These are phyloP conservation scores for Coreoperca whiteheadi DNA, from an alignment of 2,113 vertebrate genomes.

Conservation along the genomic window DNA sequence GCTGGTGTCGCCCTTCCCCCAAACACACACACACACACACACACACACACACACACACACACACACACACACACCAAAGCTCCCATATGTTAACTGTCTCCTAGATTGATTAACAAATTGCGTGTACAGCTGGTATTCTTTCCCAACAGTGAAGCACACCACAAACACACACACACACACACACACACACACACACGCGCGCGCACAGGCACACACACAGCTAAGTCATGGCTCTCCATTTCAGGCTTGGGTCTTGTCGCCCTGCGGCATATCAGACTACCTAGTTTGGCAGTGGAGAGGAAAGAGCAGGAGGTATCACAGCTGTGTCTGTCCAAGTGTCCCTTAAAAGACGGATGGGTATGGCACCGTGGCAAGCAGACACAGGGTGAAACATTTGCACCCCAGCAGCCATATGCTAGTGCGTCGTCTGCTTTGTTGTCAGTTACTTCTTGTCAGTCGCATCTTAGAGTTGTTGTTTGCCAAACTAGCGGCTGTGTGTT, in stretches of 20 bases:
- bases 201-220: not conserved
- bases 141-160: constrained; percentile 33
- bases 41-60: constrained; percentile 19
- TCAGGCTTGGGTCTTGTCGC: constrained; percentile 59
- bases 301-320: constrained; percentile 39
- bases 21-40: constrained; percentile 8
- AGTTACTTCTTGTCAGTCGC: not conserved
- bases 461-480: not conserved
- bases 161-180: not conserved
- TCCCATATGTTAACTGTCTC: constrained; percentile 65
- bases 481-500: constrained; percentile 19
- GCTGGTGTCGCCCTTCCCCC: constrained; percentile 67
- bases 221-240: constrained; percentile 66
- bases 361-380: constrained; percentile 32
- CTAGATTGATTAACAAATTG: constrained; percentile 68
- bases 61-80: not conserved
- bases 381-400: constrained; percentile 11
- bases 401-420: not conserved
- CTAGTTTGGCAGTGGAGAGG: constrained; percentile 39
- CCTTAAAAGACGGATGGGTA: constrained; percentile 26
- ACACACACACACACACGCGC: not conserved
- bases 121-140: constrained; percentile 55
- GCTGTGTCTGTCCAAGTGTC: constrained; percentile 31
- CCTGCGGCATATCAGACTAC: constrained; percentile 58
- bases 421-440: not conserved